phyloP scores from a whole-genome alignment of 1,140 invertebrate genomes.

The Andricus grossulariae region DNA sequence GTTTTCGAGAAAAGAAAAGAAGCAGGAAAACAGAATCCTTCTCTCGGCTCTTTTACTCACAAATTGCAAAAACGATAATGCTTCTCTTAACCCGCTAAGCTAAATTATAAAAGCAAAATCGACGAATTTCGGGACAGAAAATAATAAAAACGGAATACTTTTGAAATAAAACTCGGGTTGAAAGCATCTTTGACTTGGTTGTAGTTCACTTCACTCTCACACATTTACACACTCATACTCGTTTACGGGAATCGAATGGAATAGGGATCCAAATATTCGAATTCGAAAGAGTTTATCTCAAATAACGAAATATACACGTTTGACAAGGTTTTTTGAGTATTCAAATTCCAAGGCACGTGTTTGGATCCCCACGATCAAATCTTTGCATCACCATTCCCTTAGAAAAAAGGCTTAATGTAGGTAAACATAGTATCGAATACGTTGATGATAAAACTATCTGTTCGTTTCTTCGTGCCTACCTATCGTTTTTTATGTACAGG shows the following conservation, averaged over 20 bases:
- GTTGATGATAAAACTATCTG: slow-evolving; percentile 31
- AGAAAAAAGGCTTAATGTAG: background rate
- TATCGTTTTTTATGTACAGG: slow-evolving; percentile 62
- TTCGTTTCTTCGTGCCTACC: slow-evolving; percentile 37
- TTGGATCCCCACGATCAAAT: background rate
- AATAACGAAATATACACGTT: too few species aligned
- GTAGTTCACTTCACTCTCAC: slow-evolving; percentile 17
- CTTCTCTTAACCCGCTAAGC: background rate
- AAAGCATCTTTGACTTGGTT: slow-evolving; percentile 26
- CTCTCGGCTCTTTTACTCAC: background rate
- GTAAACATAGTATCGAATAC: slow-evolving; percentile 27
- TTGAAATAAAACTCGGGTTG: background rate
- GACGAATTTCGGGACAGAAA: background rate
- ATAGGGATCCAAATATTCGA: background rate
- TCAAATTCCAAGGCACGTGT: background rate
- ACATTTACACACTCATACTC: slow-evolving; percentile 38
- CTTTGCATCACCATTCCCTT: background rate
- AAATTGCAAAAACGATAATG: background rate
- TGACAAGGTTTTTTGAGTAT: background rate
- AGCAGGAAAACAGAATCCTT: background rate
- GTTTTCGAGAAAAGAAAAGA: background rate
- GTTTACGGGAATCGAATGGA: background rate
- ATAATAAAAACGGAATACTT: slow-evolving; percentile 25
- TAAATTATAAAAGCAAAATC: slow-evolving; percentile 4
- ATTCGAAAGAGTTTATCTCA: background rate